Percentiles rank a stretch among this genome's conserved stretches.
These are phyloP conservation scores for Hyposoter didymator DNA, from an alignment of 2,888 invertebrate genomes.

Conservation along the genomic window DNA sequence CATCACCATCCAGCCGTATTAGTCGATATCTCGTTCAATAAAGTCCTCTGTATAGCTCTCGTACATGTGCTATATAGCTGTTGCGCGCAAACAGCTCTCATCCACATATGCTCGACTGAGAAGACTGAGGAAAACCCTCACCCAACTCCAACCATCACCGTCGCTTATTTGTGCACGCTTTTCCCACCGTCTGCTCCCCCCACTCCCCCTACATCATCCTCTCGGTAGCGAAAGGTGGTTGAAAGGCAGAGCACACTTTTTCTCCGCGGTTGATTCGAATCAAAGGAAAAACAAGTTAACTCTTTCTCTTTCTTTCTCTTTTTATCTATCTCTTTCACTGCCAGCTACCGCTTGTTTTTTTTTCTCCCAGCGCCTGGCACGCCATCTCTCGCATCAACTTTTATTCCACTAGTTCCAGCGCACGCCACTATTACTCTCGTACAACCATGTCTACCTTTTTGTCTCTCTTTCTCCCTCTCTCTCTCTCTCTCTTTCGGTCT, in stretches of 20 bases:
- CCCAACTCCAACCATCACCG: conserved; percentile 46
- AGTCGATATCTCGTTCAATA: conserved; percentile 76
- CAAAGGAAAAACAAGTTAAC: conserved; percentile 70
- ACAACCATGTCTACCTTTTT: conserved; percentile 13
- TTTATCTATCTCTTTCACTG: background rate
- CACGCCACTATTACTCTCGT: conserved; percentile 37
- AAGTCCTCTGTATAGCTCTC: conserved; percentile 52
- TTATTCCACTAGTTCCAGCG: conserved; percentile 57
- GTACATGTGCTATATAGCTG: conserved; percentile 1
- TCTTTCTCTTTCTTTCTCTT: conserved; percentile 25
- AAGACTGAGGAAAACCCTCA: conserved; percentile 33
- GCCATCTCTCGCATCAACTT: conserved; percentile 55
- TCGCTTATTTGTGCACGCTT: conserved; percentile 59
- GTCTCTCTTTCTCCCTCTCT: background rate
- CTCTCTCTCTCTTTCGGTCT: background rate
- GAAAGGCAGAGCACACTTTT: conserved; percentile 45
- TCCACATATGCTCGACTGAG: conserved; percentile 31
- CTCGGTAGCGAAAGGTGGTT: conserved; percentile 27
- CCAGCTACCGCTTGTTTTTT: background rate
- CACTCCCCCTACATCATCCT: background rate
- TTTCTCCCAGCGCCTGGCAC: conserved; percentile 54
- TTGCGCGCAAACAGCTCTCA: conserved; percentile 42
- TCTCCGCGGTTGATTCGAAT: conserved; percentile 69
- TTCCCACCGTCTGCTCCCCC: conserved; percentile 36
- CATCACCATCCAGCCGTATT: conserved; percentile 71